phyloP scores from a whole-genome alignment of 1,140 invertebrate genomes.

The Trichogramma pretiosum region DNA sequence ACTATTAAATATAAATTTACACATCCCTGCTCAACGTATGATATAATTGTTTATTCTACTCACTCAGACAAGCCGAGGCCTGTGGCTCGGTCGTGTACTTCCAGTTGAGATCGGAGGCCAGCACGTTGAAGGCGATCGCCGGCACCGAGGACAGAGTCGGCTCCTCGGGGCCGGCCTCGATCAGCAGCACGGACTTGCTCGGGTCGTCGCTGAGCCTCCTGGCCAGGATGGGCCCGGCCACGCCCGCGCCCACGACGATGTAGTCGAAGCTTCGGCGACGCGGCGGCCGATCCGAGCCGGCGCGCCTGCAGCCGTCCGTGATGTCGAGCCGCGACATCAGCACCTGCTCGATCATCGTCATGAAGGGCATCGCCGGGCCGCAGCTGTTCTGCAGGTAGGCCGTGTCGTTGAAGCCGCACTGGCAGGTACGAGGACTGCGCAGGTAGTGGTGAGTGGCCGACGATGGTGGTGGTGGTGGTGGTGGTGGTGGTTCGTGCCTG shows the following conservation, averaged over 20 bases:
- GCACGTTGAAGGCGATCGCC: constrained; percentile 48
- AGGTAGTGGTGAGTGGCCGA: no score
- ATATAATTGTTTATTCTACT: no score
- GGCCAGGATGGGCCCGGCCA: constrained; percentile 58
- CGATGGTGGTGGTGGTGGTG: no score
- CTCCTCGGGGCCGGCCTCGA: constrained; percentile 69
- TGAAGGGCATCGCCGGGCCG: constrained; percentile 35
- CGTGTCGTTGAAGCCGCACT: constrained; percentile 42
- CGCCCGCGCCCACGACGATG: constrained; percentile 48
- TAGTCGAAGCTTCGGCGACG: constrained; percentile 43
- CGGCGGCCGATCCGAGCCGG: constrained; percentile 27
- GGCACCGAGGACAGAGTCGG: constrained; percentile 59
- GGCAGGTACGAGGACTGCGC: no score
- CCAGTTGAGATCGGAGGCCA: constrained; percentile 54
- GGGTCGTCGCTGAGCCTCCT: constrained; percentile 38
- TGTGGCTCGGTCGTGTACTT: constrained; percentile 45
- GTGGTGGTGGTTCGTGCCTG: no score
- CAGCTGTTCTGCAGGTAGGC: constrained; percentile 35
- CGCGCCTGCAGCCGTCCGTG: constrained; percentile 40
- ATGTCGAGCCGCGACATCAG: constrained; percentile 48
- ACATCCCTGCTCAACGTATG: no score
- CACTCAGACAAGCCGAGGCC: constrained; percentile 38
- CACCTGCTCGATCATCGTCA: constrained; percentile 44
- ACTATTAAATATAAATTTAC: no score
- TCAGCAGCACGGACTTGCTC: constrained; percentile 46